phyloP scores from a whole-genome alignment of 2,888 invertebrate genomes.

The Stenurella melanura region DNA sequence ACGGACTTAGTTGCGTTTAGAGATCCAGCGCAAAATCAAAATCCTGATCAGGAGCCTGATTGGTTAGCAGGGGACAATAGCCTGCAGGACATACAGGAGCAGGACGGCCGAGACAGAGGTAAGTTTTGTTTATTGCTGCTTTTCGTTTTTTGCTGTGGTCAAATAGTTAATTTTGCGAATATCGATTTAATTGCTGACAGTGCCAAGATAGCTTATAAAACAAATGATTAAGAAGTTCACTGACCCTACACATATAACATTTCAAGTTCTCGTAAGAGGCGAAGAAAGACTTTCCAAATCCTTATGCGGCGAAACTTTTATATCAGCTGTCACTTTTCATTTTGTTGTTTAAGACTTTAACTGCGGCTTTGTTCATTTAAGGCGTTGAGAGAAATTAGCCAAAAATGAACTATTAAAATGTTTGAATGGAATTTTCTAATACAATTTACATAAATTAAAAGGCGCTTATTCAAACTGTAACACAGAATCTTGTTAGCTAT shows the following conservation, averaged over 20 bases:
- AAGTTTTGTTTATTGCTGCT: slow-evolving; percentile 65
- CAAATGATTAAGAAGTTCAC: background rate
- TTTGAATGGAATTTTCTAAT: background rate
- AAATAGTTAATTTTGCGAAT: background rate
- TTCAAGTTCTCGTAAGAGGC: background rate
- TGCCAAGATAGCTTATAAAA: background rate
- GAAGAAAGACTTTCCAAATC: background rate
- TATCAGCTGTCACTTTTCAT: slow-evolving; percentile 3
- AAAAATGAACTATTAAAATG: background rate
- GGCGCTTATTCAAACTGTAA: background rate
- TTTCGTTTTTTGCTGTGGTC: background rate
- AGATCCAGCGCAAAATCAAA: slow-evolving; percentile 63
- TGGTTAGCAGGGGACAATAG: slow-evolving; percentile 71
- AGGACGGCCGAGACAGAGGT: slow-evolving; percentile 80
- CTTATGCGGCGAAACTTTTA: background rate
- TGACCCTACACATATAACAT: background rate
- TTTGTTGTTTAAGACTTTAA: slow-evolving; percentile 1
- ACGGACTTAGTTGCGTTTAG: slow-evolving; percentile 71
- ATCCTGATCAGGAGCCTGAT: slow-evolving; percentile 64
- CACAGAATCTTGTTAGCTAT: no score
- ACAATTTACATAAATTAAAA: background rate
- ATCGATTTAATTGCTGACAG: background rate
- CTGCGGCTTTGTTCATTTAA: background rate
- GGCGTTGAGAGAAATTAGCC: background rate
- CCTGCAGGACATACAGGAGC: slow-evolving; percentile 78